Percentiles rank a stretch among this genome's conserved stretches.
These are phyloP conservation scores for Parazoanthus darwini DNA, from an alignment of 92 coral and sea anemone genomes.

Conservation along the genomic window DNA sequence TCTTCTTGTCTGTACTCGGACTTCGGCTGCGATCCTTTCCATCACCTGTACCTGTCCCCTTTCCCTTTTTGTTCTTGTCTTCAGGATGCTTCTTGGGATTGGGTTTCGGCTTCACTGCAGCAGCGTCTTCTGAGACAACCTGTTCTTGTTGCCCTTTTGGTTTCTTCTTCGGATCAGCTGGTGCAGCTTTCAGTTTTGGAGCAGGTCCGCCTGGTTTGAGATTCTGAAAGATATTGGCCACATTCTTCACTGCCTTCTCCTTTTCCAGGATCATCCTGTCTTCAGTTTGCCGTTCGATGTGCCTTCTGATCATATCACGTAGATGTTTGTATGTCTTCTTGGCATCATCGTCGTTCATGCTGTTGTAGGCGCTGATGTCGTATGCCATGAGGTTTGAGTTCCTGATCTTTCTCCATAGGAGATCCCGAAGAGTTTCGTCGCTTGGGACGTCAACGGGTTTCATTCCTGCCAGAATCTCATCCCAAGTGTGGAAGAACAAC, in stretches of 20 bases:
- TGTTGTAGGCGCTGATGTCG: slow-evolving; percentile 12
- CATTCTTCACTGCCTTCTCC: too few relatives aligned
- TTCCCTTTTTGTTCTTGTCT: slow-evolving; percentile 20
- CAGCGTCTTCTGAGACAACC: too few relatives aligned
- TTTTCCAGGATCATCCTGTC: too few relatives aligned
- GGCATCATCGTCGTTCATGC: not conserved
- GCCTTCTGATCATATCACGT: not conserved
- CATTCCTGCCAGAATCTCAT: slow-evolving; percentile 11
- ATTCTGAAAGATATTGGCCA: too few relatives aligned
- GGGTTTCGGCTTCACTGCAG: too few relatives aligned
- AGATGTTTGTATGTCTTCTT: slow-evolving; percentile 5
- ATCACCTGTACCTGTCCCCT: slow-evolving; percentile 11
- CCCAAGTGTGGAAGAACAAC: slow-evolving; percentile 6
- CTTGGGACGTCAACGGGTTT: slow-evolving; percentile 2
- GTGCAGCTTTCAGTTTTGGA: too few relatives aligned
- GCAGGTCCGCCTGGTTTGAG: too few relatives aligned
- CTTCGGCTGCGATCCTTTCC: slow-evolving; percentile 1
- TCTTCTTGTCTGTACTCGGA: not conserved
- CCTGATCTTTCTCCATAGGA: slow-evolving; percentile 10
- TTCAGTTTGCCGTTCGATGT: too few relatives aligned
- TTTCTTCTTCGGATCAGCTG: too few relatives aligned
- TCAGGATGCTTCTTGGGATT: too few relatives aligned
- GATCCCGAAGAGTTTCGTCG: slow-evolving; percentile 5
- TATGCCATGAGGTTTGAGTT: slow-evolving; percentile 4
- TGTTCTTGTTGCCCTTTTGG: too few relatives aligned